phyloP scores from a whole-genome alignment of 1,140 invertebrate species.

The Bombus superbus region DNA sequence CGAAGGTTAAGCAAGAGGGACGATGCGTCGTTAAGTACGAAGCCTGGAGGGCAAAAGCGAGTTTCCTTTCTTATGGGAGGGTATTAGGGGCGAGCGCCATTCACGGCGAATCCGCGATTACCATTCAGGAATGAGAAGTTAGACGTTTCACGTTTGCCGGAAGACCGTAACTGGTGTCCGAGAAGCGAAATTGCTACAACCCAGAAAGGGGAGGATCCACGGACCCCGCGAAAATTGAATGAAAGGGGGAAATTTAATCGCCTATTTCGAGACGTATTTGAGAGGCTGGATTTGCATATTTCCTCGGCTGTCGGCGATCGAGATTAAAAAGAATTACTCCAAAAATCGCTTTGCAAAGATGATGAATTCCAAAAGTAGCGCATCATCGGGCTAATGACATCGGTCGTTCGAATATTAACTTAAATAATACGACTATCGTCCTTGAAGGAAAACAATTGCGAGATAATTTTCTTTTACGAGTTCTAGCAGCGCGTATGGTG shows the following conservation, averaged over 20 bases:
- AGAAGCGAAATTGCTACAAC: constrained; percentile 32
- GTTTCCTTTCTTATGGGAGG: constrained; percentile 57
- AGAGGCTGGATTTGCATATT: background rate
- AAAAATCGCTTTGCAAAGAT: background rate
- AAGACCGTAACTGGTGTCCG: background rate
- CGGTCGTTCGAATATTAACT: background rate
- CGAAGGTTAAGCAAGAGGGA: constrained; percentile 50
- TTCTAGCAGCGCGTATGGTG: background rate
- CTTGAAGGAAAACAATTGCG: no score
- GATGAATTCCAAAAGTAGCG: no score
- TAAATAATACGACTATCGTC: background rate
- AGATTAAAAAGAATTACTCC: background rate
- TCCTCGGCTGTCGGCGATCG: no score
- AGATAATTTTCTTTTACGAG: background rate
- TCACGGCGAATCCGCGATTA: constrained; percentile 50
- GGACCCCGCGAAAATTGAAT: background rate
- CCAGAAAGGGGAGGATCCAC: constrained; percentile 4
- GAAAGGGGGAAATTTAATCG: background rate
- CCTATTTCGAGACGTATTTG: background rate
- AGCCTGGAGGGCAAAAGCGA: constrained; percentile 41
- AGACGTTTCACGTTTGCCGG: constrained; percentile 6
- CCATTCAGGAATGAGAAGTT: constrained; percentile 53
- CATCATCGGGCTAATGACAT: background rate
- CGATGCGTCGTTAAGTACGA: constrained; percentile 53
- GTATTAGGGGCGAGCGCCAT: constrained; percentile 50